These are phyloP conservation scores for Baryphthengus martii DNA, from an alignment of 2,113 vertebrate genomes.

Conservation along the genomic window DNA sequence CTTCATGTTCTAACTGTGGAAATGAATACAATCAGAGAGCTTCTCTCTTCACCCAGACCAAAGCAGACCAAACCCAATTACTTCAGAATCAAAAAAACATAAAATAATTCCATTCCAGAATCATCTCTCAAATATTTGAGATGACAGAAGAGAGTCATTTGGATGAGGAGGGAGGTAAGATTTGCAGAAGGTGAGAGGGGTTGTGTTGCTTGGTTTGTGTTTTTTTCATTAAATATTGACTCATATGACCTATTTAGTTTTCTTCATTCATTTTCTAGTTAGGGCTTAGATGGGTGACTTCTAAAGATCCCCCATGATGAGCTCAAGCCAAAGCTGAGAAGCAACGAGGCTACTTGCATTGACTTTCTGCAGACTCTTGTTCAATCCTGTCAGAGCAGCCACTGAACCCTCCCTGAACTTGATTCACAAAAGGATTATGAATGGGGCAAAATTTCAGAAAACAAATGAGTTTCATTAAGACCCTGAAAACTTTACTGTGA, in stretches of 20 bases:
- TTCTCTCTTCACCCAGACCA: not conserved
- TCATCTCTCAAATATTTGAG: not conserved
- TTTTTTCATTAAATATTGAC: not conserved
- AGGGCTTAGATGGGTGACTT: not conserved
- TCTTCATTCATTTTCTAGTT: not conserved
- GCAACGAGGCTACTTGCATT: not conserved
- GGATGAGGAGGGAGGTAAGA: not conserved
- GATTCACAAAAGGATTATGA: not conserved
- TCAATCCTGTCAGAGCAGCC: not conserved
- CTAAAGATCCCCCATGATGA: not conserved
- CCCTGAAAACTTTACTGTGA: not conserved
- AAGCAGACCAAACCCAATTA: not conserved
- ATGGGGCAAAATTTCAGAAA: not conserved
- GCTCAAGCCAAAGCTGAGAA: not conserved
- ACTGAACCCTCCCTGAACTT: not conserved
- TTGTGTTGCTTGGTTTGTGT: not conserved
- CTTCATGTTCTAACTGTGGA: not conserved
- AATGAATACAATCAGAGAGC: not conserved
- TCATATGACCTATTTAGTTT: not conserved
- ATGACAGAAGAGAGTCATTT: not conserved
- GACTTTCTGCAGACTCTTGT: not conserved
- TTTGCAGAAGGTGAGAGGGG: accelerated
- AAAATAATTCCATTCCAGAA: not conserved
- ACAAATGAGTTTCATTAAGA: not conserved
- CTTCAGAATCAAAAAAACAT: not conserved